Conservation (phyloP, 2,797 vertebrate species). For the Poeciliopsis paucimaculata region DNA sequence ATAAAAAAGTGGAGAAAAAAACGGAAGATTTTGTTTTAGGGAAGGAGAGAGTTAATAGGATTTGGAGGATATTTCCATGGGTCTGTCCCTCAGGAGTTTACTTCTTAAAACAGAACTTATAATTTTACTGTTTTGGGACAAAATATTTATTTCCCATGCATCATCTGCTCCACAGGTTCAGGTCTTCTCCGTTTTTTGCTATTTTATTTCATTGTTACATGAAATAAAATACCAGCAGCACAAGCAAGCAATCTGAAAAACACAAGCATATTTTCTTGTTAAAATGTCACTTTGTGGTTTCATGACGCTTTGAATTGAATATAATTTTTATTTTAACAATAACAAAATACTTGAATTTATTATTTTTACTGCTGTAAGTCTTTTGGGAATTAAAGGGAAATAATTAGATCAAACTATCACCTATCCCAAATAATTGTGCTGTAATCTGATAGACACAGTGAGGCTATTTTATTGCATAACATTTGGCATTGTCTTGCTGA, state of each 20-base stretch:
- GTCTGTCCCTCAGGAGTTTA: not conserved
- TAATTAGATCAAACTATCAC: not conserved
- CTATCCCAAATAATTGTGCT: not conserved
- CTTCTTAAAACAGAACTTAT: not conserved
- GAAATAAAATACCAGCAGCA: conserved; percentile 2
- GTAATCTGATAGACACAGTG: not conserved
- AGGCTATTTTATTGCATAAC: not conserved
- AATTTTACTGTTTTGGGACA: not conserved
- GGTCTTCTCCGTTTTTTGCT: not conserved
- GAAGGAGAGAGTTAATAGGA: conserved; percentile 17
- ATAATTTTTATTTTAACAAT: not conserved
- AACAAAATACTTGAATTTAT: not conserved
- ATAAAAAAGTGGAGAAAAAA: conserved; percentile 25
- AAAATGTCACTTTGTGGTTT: not conserved
- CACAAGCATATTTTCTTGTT: not conserved
- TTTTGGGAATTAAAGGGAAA: not conserved
- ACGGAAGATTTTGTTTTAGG: conserved; percentile 25
- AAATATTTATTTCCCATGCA: not conserved
- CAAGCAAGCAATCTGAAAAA: not conserved
- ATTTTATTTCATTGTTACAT: not conserved
- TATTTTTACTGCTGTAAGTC: not conserved
- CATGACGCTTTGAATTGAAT: not conserved
- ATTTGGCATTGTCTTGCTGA: not conserved
- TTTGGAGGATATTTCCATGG: conserved; percentile 4
- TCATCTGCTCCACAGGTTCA: not conserved